Evolutionary conservation across 2,797 vertebrate species (phyloP), one percentile per base, ranked within the genome.

Genomic region (Erpetoichthys calabaricus): DNA sequence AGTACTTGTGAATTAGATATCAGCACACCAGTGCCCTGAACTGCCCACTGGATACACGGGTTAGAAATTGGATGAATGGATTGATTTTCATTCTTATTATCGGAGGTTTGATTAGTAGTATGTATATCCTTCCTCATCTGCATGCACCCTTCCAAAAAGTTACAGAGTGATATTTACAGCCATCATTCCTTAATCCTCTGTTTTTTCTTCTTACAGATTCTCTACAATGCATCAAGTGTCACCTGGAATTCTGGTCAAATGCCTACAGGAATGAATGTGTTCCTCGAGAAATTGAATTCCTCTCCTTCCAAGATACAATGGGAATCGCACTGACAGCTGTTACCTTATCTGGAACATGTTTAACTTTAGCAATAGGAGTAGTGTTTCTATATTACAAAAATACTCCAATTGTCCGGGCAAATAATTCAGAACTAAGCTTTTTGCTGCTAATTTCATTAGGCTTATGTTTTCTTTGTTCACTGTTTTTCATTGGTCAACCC

Each of bases 351-450:
- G 82, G 85, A 4, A 72, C 61, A 3, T 6, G 59, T 0, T 64
- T 74, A 45, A 83, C 83, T 51, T 49, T 69, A 42, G 74, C 65
- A 49, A 79, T 87, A 25, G 74, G 73, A 64, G 50, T 75, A 7
- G 70, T 86, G 9, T 85, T 86, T 45, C 51, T 84, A 51, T 65
- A 60, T 51, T 61, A 80, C 56, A 72, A 74, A 45, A 73, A 80
- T 45, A 85, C 83, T 52, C 81, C 82, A 3, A 51, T 86, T 63
- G 83, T 86, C 44, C 74, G 71, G 60, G 59, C 53, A 49, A 55
- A 61, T 45, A 68, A 47, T 42, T 42, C 54, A 1, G 71, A 73
- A 57, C 59, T 73, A 46, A 73, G 71, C 57, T 71, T 73, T 51
- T 51, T 73, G 58, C 62, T 73, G 44, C 59, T 71, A 43, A 41